A percentile compares a stretch with the other conserved stretches of the same genome.
Evolutionary conservation across 2,113 vertebrate species (phyloP).

Genomic region (Sardina pilchardus): DNA sequence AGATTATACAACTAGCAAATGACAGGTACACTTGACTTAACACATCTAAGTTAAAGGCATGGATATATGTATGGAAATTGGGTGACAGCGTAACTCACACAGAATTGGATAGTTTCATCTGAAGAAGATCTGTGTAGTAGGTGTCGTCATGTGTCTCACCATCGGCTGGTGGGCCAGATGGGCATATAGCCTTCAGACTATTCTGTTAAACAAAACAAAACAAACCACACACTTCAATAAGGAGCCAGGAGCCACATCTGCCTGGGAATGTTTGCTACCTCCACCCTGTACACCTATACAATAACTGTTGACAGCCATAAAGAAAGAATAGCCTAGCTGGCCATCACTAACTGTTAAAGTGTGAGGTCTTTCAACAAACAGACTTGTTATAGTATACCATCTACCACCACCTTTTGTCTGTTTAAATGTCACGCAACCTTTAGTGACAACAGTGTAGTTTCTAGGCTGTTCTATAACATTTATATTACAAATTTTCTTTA

Average conservation of each 20-base stretch:
- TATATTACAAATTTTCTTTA: no score
- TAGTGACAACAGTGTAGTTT: background rate
- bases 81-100: constrained; percentile 73
- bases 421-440: background rate
- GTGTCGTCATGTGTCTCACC: constrained; percentile 70
- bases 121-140: constrained; percentile 87
- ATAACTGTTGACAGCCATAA: background rate
- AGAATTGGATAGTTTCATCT: constrained; percentile 84
- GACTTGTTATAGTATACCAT: background rate
- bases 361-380: background rate
- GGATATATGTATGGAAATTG: background rate
- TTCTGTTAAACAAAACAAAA: constrained; percentile 45
- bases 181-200: constrained; percentile 56
- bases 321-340: no score
- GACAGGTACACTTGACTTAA: background rate
- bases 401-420: background rate
- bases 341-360: background rate
- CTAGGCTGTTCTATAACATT: no score
- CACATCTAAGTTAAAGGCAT: background rate
- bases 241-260: no score
- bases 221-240: background rate
- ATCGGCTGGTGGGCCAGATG: constrained; percentile 31
- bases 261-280: no score
- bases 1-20: background rate
- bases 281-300: background rate